Evolutionary conservation across 2,888 invertebrate genomes (phyloP), one percentile per base, ranked within the genome.

Genomic region (Mythimna ferrago): DNA sequence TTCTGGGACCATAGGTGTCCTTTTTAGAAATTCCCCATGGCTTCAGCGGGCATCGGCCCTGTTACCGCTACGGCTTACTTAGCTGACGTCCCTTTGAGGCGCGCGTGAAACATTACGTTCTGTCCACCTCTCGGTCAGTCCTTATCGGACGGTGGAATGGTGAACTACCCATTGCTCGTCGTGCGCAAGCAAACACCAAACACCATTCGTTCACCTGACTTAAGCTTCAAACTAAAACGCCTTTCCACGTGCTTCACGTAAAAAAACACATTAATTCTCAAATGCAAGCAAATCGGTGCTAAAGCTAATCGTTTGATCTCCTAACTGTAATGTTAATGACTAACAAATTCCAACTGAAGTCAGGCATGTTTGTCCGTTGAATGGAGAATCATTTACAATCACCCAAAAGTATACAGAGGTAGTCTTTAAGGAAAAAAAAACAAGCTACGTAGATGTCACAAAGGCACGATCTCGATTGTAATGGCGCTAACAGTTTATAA

Each of bases 231-330:
- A 61, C 32, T 56, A 63, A 57, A 71, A 66, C 64, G 35, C 61
- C 53, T 64, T 41, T 65, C 81, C 69, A 62, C 26, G 9, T 38
- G 32, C 21, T 41, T 32, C 21, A 63, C 5, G 19, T 69, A 48
- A 58, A 60, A 72, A 64, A 48, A 16, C 58, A 54, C 79, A 79
- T 65, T 65, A 56, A 26, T 44, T 51, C 16, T 60, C 16, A 32
- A n/a, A 73, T 57, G 53, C 38, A 54, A 66, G 74, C 21, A 67
- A 80, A 77, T 77, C 83, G 73, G 71, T 76, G 83, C 64, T 83
- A 70, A 32, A 51, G 51, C 57, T 70, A 82, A 83, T 80, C 71
- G 65, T 53, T 71, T 70, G 61, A 73, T 70, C 73, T 66, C n/a
- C 41, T 72, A 67, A 80, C 81, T 74, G 76, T 72, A 61, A 71